Percentiles rank a stretch among this genome's conserved stretches.
These are phyloP conservation scores for Meloidogyne chitwoodi DNA, from an alignment of 1,140 invertebrate genomes.

Conservation along the genomic window DNA sequence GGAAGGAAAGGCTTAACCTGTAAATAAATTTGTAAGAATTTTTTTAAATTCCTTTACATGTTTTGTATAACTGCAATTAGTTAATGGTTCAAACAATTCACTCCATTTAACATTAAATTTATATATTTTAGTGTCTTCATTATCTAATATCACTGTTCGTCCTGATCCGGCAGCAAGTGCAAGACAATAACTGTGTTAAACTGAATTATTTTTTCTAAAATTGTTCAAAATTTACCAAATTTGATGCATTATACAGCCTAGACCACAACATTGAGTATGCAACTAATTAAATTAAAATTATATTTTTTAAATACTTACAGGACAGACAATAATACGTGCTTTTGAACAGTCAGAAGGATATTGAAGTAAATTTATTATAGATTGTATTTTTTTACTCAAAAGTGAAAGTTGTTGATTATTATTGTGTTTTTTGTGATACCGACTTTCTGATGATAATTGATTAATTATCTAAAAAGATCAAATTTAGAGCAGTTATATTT, in stretches of 20 bases:
- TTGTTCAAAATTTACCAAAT: not conserved
- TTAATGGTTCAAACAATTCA: not conserved
- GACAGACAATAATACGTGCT: slow-evolving; percentile 13
- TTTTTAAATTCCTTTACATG: not conserved
- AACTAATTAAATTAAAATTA: not conserved
- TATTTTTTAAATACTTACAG: not conserved
- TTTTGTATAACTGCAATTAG: not conserved
- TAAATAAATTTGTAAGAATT: not conserved
- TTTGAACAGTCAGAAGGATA: slow-evolving; percentile 24
- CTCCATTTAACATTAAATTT: not conserved
- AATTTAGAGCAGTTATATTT: not conserved
- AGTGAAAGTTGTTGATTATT: not conserved
- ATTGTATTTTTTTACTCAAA: slow-evolving; percentile 22
- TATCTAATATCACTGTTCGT: not conserved
- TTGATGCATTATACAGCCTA: not conserved
- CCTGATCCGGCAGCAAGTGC: not conserved
- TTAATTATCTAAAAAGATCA: not conserved
- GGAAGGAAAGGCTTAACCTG: not conserved
- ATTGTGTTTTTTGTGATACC: not conserved
- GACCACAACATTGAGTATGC: not conserved
- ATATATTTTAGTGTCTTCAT: not conserved
- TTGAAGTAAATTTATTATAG: slow-evolving; percentile 9
- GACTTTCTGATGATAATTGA: not conserved
- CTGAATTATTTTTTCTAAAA: not conserved
- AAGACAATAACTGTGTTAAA: not conserved